phyloP scores from a whole-genome alignment of 2,797 vertebrate genomes.

The Bovichtus diacanthus region DNA sequence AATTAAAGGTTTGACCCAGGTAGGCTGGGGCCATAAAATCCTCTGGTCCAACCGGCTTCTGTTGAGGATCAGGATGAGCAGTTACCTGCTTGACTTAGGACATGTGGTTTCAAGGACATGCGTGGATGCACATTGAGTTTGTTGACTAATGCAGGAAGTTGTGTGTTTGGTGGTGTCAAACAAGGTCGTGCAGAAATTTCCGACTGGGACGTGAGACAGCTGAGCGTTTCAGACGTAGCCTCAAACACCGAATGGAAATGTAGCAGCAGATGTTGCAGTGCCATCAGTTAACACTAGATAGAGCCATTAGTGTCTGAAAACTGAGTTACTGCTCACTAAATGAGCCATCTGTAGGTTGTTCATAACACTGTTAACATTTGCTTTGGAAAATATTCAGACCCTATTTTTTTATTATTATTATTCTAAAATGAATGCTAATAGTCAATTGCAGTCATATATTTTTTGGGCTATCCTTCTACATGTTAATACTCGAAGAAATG shows the following conservation, averaged over 20 bases:
- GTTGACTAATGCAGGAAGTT: not conserved
- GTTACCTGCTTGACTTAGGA: too few relatives aligned
- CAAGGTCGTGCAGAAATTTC: not conserved
- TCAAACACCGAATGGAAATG: not conserved
- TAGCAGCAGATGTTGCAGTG: not conserved
- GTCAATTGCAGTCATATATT: not conserved
- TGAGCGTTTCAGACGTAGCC: too few relatives aligned
- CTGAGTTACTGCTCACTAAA: not conserved
- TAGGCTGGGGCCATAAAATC: slow-evolving; percentile 13
- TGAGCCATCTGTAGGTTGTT: not conserved
- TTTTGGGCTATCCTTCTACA: not conserved
- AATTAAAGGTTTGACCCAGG: not conserved
- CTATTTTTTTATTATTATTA: too few relatives aligned
- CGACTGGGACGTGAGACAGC: too few relatives aligned
- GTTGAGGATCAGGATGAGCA: not conserved
- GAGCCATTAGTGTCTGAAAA: not conserved
- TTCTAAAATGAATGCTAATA: not conserved
- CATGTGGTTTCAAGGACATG: not conserved
- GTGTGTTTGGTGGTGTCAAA: not conserved
- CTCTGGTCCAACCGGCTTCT: not conserved
- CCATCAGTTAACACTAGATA: slow-evolving; percentile 10
- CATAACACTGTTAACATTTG: not conserved
- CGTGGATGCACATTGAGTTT: not conserved
- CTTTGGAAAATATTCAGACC: not conserved
- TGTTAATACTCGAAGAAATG: not conserved